Percentiles rank a stretch among this genome's conserved stretches.
phyloP scores from a whole-genome alignment of 1,140 invertebrate species.

The Stegodyphus mimosarum region DNA sequence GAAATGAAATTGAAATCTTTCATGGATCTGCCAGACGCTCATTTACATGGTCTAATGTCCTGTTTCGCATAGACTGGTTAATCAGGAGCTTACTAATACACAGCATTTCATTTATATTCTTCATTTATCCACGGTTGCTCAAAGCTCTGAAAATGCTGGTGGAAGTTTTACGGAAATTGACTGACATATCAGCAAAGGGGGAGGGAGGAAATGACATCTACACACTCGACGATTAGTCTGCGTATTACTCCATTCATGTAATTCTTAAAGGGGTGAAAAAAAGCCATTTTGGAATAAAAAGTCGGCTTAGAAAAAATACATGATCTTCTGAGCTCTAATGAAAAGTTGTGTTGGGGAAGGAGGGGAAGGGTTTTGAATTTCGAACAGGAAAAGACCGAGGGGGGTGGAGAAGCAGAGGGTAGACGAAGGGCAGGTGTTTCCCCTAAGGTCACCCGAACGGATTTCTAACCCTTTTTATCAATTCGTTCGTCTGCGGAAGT shows the following conservation, averaged over 20 bases:
- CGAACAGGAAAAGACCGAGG: slow-evolving; percentile 1
- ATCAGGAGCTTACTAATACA: no score
- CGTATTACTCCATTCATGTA: background rate
- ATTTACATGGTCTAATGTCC: no score
- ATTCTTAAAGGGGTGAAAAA: background rate
- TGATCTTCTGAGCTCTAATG: background rate
- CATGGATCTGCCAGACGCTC: no score
- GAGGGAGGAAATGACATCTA: background rate
- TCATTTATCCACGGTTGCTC: no score
- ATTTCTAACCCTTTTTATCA: slow-evolving; percentile 25
- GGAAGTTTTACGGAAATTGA: background rate
- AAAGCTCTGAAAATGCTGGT: no score
- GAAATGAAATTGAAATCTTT: no score
- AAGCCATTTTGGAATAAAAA: slow-evolving; percentile 3
- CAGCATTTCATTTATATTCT: no score
- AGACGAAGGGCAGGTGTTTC: background rate
- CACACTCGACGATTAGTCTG: slow-evolving; percentile 9
- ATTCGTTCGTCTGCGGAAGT: slow-evolving; percentile 16
- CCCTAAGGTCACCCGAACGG: slow-evolving; percentile 17
- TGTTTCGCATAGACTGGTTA: no score
- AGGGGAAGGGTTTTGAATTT: background rate
- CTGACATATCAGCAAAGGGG: background rate
- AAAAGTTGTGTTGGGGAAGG: background rate
- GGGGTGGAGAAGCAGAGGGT: background rate
- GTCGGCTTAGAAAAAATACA: background rate